Conservation (phyloP, 2,113 vertebrate species). For the Sinocyclocheilus maitianheensis region DNA sequence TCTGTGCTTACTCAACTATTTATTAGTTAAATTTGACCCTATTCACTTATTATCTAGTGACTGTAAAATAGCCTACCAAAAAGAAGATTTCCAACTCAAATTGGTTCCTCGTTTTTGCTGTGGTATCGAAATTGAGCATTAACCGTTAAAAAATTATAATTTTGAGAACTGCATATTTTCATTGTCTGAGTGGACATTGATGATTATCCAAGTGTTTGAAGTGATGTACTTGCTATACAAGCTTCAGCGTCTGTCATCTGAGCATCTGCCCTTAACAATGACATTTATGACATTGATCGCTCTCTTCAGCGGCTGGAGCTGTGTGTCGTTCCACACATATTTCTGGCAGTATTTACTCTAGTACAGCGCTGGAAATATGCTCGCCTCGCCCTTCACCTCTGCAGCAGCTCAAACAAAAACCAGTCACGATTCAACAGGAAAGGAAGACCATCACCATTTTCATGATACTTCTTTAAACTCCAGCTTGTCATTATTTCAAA, state of each 20-base stretch:
- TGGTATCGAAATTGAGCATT: too few species aligned
- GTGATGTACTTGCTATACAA: too few species aligned
- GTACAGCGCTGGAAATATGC: background rate
- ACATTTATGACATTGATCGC: background rate
- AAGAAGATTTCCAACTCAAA: background rate
- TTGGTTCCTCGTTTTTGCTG: background rate
- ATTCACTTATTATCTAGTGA: background rate
- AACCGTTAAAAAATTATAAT: background rate
- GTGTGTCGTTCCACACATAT: background rate
- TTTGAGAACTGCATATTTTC: background rate
- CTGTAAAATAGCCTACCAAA: background rate
- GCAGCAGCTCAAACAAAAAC: too few species aligned
- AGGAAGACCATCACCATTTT: background rate
- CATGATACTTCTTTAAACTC: too few species aligned
- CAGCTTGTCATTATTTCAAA: background rate
- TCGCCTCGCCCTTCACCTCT: background rate
- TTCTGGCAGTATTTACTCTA: background rate
- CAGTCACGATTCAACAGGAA: background rate
- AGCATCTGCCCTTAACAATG: background rate
- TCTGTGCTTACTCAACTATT: too few species aligned
- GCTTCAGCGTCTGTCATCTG: background rate
- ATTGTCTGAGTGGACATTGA: background rate
- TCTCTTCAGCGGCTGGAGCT: too few species aligned
- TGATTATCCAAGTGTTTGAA: background rate
- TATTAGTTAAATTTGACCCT: background rate